Evolutionary conservation across 2,888 invertebrate genomes (phyloP), one percentile per base, ranked within the genome.

Genomic region (Callyntrura guangdongensis): DNA sequence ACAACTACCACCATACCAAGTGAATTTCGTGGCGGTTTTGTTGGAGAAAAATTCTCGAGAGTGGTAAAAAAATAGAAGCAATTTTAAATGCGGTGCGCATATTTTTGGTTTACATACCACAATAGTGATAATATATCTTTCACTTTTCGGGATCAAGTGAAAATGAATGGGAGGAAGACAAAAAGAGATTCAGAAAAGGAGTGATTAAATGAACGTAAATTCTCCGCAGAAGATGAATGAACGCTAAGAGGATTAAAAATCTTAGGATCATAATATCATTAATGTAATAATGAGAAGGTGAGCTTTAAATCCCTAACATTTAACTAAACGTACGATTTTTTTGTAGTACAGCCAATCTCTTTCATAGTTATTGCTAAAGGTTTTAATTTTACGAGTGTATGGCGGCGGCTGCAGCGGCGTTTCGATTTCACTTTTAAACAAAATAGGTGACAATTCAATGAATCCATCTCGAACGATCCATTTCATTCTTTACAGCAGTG

Each of bases 21-120:
- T 77, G 77, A 53, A 56, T 77, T 64, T n/a, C 11, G 77, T 77
- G 77, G 77, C 36, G 6, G 3, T 53, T 77, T 49, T n/a, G n/a
- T 69, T 56, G 22, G 12, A 25, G n/a, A n/a, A n/a, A n/a, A 25
- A 77, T 56, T 25, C 64, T 17, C 14, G n/a, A 77, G 20, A 25
- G 53, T 77, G 53, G 25, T 25, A 77, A 56, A 20, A 72, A 36
- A 17, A 20, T n/a, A 36, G 36, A 36, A 36, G 36, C 36, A 36
- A 36, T 36, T 17, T 74, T 72, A 49, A 74, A 74, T 14, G 49
- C 49, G 77, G 25, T 77, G n/a, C 22, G 20, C 5, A n/a, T 72
- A 47, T 47, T 53, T 77, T 77, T 20, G 49, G 22, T 77, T 77
- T 77, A 53, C 2, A 53, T 4, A n/a, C n/a, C n/a, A n/a, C n/a